A percentile compares a stretch with the other conserved stretches of the same genome.
Evolutionary conservation across 2,797 vertebrate species (phyloP).

Genomic region (Vireo griseus): DNA sequence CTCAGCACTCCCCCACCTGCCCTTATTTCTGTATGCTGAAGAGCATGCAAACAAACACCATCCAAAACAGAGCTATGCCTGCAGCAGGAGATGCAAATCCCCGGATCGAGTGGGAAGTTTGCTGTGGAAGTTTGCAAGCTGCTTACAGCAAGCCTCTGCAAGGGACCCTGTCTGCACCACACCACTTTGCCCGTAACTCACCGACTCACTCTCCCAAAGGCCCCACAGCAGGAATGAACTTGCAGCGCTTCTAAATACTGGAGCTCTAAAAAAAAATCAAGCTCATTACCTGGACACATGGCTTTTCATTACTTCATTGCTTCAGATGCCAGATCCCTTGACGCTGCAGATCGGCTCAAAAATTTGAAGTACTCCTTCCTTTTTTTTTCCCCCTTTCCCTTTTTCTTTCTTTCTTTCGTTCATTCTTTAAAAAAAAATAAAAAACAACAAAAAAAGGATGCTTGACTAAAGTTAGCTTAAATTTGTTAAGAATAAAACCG

Average conservation of each 20-base stretch:
- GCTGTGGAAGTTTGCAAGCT: background rate
- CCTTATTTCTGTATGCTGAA: background rate
- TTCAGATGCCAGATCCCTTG: conserved; percentile 47
- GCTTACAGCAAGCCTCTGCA: background rate
- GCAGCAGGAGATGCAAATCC: background rate
- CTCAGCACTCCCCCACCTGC: background rate
- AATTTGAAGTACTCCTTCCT: conserved; percentile 51
- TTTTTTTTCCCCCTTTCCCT: background rate
- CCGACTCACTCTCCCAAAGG: conserved; percentile 50
- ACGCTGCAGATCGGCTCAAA: conserved; percentile 46
- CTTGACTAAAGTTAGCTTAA: conserved; percentile 60
- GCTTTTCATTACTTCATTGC: conserved; percentile 57
- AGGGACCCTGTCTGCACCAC: background rate
- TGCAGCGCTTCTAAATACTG: background rate
- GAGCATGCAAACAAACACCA: background rate
- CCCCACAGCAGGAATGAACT: conserved; percentile 29
- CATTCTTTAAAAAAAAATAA: background rate
- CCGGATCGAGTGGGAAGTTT: background rate
- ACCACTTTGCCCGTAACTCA: conserved; percentile 55
- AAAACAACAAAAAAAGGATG: background rate
- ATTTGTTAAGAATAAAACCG: conserved; percentile 53
- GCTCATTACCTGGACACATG: conserved; percentile 56
- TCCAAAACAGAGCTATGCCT: background rate
- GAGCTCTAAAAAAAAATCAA: conserved; percentile 36
- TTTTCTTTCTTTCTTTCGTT: background rate